Base-by-base conservation (phyloP, 2,113 vertebrate species). In the Seriola aureovittata region DNA sequence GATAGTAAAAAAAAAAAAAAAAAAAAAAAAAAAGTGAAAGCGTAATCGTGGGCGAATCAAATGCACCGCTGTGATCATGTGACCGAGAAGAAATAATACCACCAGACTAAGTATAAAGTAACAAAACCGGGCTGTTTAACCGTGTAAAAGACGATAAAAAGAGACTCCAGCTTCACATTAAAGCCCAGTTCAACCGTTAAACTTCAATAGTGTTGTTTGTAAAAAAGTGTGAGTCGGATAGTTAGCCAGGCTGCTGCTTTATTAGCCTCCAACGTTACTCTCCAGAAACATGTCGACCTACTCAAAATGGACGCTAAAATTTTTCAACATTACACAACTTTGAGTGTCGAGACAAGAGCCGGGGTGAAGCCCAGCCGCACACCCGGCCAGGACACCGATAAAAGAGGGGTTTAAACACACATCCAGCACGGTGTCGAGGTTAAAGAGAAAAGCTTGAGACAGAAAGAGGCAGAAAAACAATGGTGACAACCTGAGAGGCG, bases 271-370 rank as follows among this genome's bases (percentile, higher is more conserved):
- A 10, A 25, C 36, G 68, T 44, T 25, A 95, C 93, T 93, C 96
- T 95, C 94, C 95, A 94, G 96, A 98, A 98, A 96, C 96, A 96
- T 95, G 96, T 97, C 96, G 96, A 97, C 95, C 95, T 94, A 92
- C 96, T 97, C 97, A 98, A 99, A 97, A 99, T 98, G 97, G 97
- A 98, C 95, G 97, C 97, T 91, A 90, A 88, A 80, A 92, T 86
- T 90, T 91, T 82, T 88, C 93, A 90, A 93, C 93, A 94, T 85
- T 88, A 92, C 93, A 91, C 92, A 95, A 94, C 87, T 94, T 94
- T 91, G 58, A 85, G 68, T 36, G 73, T 52, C 40, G 48, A 59
- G 64, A 78, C 52, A 46, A 66, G 36, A 72, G 21, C 25, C 14
- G 29, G 14, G 14, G 50, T 4, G 68, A 48, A 52, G 76, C 55